phyloP scores from a whole-genome alignment of 2,888 invertebrate species.

The Dasypolia templi region DNA sequence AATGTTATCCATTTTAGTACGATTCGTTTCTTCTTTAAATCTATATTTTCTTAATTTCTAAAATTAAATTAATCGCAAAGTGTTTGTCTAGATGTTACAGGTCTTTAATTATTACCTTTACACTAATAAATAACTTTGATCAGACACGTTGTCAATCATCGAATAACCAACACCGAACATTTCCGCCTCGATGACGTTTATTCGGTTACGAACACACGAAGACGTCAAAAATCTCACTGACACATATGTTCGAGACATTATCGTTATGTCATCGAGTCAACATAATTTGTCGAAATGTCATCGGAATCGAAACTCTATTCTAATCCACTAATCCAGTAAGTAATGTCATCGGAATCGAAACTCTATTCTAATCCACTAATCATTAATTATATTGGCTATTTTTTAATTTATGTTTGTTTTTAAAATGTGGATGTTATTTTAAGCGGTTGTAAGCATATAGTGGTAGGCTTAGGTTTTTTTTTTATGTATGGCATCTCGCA shows the following conservation, averaged over 20 bases:
- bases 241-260: constrained; percentile 68
- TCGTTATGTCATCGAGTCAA: constrained; percentile 70
- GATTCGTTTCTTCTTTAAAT: too few relatives aligned
- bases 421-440: constrained; percentile 1
- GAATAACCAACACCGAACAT: constrained; percentile 22
- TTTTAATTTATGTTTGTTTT: constrained; percentile 43
- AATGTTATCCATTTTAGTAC: too few relatives aligned
- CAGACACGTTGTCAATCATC: not conserved
- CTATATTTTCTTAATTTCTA: too few relatives aligned
- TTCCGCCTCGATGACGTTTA: constrained; percentile 61
- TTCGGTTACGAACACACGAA: constrained; percentile 49
- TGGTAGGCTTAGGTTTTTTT: not conserved
- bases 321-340: constrained; percentile 65
- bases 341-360: constrained; percentile 61
- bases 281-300: constrained; percentile 68
- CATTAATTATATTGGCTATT: constrained; percentile 43
- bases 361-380: constrained; percentile 59
- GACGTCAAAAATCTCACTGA: constrained; percentile 64
- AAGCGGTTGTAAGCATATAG: not conserved
- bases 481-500: too few relatives aligned
- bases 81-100: too few relatives aligned
- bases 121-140: too few relatives aligned
- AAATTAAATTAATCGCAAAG: too few relatives aligned
- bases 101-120: too few relatives aligned
- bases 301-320: constrained; percentile 43